Evolutionary conservation across 2,113 vertebrate species (phyloP).

Genomic region (Sylvicapra grimmia): DNA sequence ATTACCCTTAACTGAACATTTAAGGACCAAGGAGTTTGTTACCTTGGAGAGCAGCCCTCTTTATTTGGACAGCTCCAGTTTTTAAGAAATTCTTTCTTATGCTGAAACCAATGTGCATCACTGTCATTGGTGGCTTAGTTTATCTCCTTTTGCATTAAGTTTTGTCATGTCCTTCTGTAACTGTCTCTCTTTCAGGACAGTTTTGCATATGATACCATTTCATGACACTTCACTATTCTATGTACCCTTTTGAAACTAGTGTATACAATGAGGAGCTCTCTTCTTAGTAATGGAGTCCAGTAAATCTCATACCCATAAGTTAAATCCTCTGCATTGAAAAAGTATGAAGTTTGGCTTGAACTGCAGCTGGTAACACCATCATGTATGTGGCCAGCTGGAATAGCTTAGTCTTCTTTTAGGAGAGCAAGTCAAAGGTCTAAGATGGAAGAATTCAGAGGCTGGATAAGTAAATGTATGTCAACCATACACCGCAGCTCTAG

Average conservation of each 20-base stretch:
- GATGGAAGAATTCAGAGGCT: not conserved
- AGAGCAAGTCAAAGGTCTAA: not conserved
- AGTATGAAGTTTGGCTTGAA: not conserved
- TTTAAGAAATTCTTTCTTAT: not conserved
- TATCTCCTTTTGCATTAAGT: not conserved
- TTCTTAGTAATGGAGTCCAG: not conserved
- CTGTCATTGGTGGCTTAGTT: not conserved
- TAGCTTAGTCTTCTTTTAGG: not conserved
- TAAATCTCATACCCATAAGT: not conserved
- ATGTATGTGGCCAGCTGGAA: not conserved
- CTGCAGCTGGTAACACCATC: not conserved
- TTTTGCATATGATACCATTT: not conserved
- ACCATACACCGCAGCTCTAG: not conserved
- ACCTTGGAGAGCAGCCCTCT: not conserved
- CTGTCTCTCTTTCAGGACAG: not conserved
- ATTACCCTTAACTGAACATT: not conserved
- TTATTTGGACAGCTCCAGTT: not conserved
- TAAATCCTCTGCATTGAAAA: not conserved
- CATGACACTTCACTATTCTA: not conserved
- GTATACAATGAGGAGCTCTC: not conserved
- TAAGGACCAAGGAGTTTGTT: not conserved
- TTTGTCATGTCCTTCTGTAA: not conserved
- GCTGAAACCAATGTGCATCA: not conserved
- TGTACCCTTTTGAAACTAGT: not conserved
- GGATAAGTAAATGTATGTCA: not conserved